Evolutionary conservation across 2,888 invertebrate genomes (phyloP), one percentile per base, ranked within the genome.

Genomic region (Athetis lepigone): DNA sequence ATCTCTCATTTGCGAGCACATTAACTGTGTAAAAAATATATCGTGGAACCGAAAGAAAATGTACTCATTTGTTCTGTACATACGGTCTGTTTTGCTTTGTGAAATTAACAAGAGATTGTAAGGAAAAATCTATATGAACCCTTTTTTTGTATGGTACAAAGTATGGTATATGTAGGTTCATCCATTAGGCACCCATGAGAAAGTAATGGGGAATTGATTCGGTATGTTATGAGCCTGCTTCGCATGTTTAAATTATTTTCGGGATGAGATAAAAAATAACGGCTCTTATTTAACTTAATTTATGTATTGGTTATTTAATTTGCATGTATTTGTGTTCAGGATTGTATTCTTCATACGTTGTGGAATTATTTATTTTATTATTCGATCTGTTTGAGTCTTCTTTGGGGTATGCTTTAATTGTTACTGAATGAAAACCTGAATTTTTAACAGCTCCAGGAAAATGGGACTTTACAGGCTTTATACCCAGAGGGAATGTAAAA

Each of bases 191-290:
- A 61, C 56, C 63, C 73, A 77, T 67, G 61, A 50, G 49, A 65
- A 57, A 67, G 63, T 78, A 70, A 80, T 76, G 73, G 67, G 23
- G 66, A 64, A 78, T 78, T 75, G 75, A 80, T 79, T 80, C 57
- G 42, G 58, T 77, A 52, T 45, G 64, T 40, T 70, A 72, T 75
- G 57, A 71, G 46, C 59, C 67, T 50, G 4, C 13, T 60, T 60
- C 59, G 45, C 59, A 70, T 77, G 58, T 71, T 74, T 68, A 63
- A 77, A 79, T 79, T 70, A 75, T 70, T 61, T 76, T 68, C 29
- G 62, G 49, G 36, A 52, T 33, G 3, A 25, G 27, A 36, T 63
- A 59, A 63, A 60, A 73, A 47, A 60, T 42, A 25, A 21, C 42
- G 18, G n/a, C n/a, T 57, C 39, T 19, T 51, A 27, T 51, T 40